phyloP scores from a whole-genome alignment of 2,113 vertebrate species.

The Phaethon lepturus region DNA sequence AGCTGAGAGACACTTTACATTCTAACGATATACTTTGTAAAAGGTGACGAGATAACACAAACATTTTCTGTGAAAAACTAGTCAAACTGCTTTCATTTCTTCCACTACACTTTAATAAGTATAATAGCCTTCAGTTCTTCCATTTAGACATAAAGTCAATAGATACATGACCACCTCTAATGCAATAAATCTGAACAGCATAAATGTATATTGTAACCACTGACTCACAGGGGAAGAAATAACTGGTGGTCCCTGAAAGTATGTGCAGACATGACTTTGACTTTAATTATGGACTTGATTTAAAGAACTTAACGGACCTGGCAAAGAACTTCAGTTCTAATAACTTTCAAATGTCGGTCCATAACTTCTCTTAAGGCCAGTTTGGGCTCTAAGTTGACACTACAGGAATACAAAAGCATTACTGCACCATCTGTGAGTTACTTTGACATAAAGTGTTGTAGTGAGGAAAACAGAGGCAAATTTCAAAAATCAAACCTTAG shows the following conservation, averaged over 20 bases:
- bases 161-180: conserved; percentile 42
- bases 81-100: conserved; percentile 16
- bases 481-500: not conserved
- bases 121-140: conserved; percentile 17
- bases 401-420: conserved; percentile 7
- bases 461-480: not conserved
- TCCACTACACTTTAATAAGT: conserved; percentile 23
- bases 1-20: not conserved
- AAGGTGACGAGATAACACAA: not conserved
- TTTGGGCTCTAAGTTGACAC: not conserved
- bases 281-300: conserved; percentile 38
- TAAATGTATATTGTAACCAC: conserved; percentile 12
- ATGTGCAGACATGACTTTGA: not conserved
- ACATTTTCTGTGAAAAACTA: not conserved
- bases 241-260: not conserved
- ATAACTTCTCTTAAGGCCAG: not conserved
- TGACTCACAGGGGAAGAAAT: not conserved
- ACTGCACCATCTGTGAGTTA: not conserved
- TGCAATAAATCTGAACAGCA: conserved; percentile 36
- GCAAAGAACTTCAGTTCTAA: conserved; percentile 11
- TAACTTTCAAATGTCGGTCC: not conserved
- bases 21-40: not conserved
- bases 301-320: conserved; percentile 26
- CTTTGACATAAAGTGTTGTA: not conserved
- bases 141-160: conserved; percentile 55